Percentiles rank a stretch among this genome's conserved stretches.
Conservation (phyloP, 92 coral and sea anemone species). For the Palythoa grandis region DNA sequence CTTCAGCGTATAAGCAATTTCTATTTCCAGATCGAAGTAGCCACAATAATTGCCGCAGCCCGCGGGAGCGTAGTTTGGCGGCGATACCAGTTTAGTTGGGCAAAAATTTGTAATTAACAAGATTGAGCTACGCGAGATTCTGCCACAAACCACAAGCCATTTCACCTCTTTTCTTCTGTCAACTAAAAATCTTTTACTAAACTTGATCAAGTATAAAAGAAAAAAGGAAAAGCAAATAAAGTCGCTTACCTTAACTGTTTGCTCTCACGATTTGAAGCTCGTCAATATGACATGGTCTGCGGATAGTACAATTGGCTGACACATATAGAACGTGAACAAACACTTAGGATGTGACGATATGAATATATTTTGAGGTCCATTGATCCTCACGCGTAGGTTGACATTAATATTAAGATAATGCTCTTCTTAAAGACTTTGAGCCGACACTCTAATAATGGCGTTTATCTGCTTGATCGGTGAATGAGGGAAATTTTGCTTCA, state of each 20-base stretch:
- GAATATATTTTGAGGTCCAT: not conserved
- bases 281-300: not conserved
- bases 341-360: not conserved
- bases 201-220: not conserved
- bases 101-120: not conserved
- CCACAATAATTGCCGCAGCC: not conserved
- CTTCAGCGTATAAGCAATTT: not conserved
- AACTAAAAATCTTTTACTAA: not conserved
- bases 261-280: conserved; percentile 11
- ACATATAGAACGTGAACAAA: not conserved
- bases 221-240: not conserved
- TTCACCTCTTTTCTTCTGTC: not conserved
- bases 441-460: no score
- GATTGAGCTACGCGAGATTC: not conserved
- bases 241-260: conserved; percentile 16
- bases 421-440: no score
- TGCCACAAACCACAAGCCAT: not conserved
- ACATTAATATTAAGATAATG: not conserved
- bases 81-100: not conserved
- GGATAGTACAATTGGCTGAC: not conserved
- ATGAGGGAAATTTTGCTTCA: no score
- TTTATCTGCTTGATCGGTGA: no score
- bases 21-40: not conserved
- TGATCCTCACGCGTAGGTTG: not conserved
- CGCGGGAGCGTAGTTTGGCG: not conserved